Base-by-base conservation (phyloP, 30 jellyfish, hydroid and myxozoan genomes). In the Turritopsis rubra region DNA sequence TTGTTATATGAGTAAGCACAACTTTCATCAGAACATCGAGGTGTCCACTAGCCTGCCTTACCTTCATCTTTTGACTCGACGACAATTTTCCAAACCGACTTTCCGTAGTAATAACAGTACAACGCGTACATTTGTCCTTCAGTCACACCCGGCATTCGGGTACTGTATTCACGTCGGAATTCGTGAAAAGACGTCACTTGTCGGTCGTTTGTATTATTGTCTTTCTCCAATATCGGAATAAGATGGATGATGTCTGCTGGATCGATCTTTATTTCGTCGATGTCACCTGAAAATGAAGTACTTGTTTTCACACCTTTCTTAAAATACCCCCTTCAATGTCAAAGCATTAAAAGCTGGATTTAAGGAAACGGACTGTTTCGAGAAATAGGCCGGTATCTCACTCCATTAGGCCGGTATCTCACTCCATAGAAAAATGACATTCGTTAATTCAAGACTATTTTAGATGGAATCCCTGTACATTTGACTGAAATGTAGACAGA, bases 81-180 rank as follows among this genome's bases (percentile, higher is more conserved):
- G 1, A 26, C 73, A 52, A 77, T 21, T 77, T 77, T 77, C 85
- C 85, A 77, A 28, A 77, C 21, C 16, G 22, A 18, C 1, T 53
- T 53, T 16, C 87, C 78, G 77, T 53, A 80, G 53, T 80, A 25
- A 53, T 80, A 80, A 29, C 87, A 80, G 65, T 80, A 80, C 5
- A 80, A 26, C 21, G 87, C 87, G 41, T 80, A 80, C 52, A 80
- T 17, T 41, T 80, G 66, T 80, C 52, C 21, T 53, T 77, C 85
- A 18, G 85, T 77, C 30, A 24, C 85, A 52, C 28, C 72, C 71
- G 85, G 8, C 72, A 52, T 52, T 28, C 53, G 75, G 25, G 72
- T 13, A 24, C 52, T 26, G 53, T 77, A 77, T 28, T 24, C 53
- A 24, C 52, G 26, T 29, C 71, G 66, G 72, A 77, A 77, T 8